Evolutionary conservation across 2,888 invertebrate genomes (phyloP), one percentile per base, ranked within the genome.

Genomic region (Cacoxenus indagator): DNA sequence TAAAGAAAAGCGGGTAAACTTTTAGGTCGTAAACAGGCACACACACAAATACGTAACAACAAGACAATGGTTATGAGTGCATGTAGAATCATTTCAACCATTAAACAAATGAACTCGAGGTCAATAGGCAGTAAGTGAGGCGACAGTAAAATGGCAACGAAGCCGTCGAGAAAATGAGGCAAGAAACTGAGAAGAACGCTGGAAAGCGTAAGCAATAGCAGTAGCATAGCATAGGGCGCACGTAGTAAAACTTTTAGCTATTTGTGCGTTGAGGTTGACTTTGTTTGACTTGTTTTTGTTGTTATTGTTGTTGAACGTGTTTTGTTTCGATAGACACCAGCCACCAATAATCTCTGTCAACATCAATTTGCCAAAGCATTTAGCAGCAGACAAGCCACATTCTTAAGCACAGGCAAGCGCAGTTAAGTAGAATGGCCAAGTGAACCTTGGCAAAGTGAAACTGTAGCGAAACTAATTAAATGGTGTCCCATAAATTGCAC

Each of bases 401-500:
- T 14, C 26, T 5, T 4, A 24, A 45, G 46, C 45, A 4, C 45
- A 46, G 48, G 46, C 17, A 6, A 45, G 22, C 45, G 19, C 75
- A 69, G 37, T 4, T 14, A 14, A 11, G 37, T 37, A 11, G 37
- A 37, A 14, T 37, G 37, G 1, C 37, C 8, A 37, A 37, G 37
- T 37, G 37, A 37, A 37, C 37, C 37, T 2, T 2, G 2, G 37
- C 37, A 37, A 37, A 37, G 37, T 37, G 37, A 37, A 55, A 22
- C 55, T 45, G 61, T 45, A 43, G 61, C 72, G 82, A 81, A 83
- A 84, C 85, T 85, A 85, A 85, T 85, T 85, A 85, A 85, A 85
- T 84, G 84, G 83, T 82, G 82, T 85, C 81, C 83, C 81, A 85
- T 85, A 85, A 85, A 85, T 85, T 82, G 82, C 79, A 79, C 83